A percentile compares a stretch with the other conserved stretches of the same genome.
phyloP scores from a whole-genome alignment of 2,113 vertebrate species.

The Delphinus delphis region DNA sequence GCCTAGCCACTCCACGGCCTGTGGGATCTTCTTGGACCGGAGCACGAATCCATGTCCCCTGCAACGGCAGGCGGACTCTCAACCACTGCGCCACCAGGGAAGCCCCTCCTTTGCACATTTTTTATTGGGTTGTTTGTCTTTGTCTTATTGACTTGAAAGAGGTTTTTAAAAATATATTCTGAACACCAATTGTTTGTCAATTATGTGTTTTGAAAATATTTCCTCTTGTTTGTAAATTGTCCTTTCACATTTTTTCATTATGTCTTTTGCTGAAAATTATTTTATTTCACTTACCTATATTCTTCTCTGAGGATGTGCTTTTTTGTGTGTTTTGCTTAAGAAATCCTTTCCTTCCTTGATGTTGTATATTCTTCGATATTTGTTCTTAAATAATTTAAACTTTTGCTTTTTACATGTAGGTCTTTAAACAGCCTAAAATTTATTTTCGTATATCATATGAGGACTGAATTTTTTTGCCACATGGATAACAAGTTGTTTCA shows the following conservation, averaged over 20 bases:
- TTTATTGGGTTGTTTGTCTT: not conserved
- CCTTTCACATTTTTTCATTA: not conserved
- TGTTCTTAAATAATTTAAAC: not conserved
- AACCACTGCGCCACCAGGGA: too few species aligned
- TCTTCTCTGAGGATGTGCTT: not conserved
- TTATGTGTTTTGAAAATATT: not conserved
- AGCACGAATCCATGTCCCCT: too few species aligned
- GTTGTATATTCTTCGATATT: not conserved
- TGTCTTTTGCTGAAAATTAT: not conserved
- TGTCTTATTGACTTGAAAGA: not conserved
- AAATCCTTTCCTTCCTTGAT: not conserved
- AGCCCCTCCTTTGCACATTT: not conserved
- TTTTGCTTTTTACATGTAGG: not conserved
- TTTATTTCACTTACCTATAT: not conserved
- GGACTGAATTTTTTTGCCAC: not conserved
- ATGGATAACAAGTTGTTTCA: not conserved
- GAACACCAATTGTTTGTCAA: not conserved
- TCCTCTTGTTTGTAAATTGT: not conserved
- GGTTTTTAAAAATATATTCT: not conserved
- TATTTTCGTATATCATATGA: not conserved
- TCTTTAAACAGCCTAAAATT: not conserved
- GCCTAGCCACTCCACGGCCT: fast-evolving
- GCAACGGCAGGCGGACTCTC: too few species aligned
- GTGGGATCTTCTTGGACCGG: too few species aligned
- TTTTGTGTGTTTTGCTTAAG: not conserved